Base-by-base conservation (phyloP, 2,888 invertebrate species). In the Micropterix aruncella region DNA sequence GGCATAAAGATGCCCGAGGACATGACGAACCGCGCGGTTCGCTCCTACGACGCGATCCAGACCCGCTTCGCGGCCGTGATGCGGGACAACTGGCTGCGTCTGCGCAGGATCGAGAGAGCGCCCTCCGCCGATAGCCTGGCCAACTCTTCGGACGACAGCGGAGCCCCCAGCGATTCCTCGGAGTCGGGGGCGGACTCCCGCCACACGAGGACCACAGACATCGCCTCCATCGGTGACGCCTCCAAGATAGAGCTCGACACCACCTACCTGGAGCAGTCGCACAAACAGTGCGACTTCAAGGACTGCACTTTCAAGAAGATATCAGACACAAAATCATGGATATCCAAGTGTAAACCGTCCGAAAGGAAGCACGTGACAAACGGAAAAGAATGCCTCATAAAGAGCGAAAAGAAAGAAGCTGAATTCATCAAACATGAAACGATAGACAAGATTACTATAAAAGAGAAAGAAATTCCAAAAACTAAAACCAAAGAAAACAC, bases 81-180 rank as follows among this genome's bases (percentile, higher is more conserved):
- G 76, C 74, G 55, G 58, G 76, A 64, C 65, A 70, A 70, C 61
- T 71, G 70, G 70, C 65, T 66, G 49, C 66, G 70, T 47, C 60
- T 70, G 49, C 70, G 59, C 19, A 63, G 64, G 46, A 65, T 63
- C 17, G 56, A 60, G 2, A 60, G 72, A 44, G 70, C 77, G 2
- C 74, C 78, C 40, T 80, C 80, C 2, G 60, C 82, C 42, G 82
- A 82, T 57, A 80, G 79, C 50, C 66, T 82, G 19, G 80, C 80
- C 47, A 80, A 80, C 61, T 76, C 80, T 3, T 80, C 80, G 0
- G 79, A 79, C 43, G 79, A 78, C 55, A 78, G 75, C 27, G 74
- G 75, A 44, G 74, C 73, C 37, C 73, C 74, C 46, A 62, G 63
- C 41, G 76, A 75, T 16, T 76, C 80, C 56, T 75, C 77, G 2